Conservation (phyloP, 2,888 invertebrate species). For the Aporophyla lueneburgensis region DNA sequence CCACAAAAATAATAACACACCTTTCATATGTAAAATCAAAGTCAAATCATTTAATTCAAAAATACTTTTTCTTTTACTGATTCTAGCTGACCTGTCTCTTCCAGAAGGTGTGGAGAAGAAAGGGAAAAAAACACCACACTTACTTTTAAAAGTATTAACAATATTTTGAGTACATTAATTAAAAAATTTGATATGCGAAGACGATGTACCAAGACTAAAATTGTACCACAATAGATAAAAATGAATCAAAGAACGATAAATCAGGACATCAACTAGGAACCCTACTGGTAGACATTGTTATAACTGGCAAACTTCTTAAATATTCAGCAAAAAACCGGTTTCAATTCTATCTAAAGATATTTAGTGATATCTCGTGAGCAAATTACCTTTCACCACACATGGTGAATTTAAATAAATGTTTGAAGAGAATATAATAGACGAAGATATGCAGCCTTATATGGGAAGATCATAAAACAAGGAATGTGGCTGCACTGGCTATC, state of each 20-base stretch:
- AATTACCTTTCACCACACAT: slow-evolving; percentile 29
- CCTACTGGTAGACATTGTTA: slow-evolving; percentile 22
- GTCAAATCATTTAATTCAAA: background rate
- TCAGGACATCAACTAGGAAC: background rate
- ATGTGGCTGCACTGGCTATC: slow-evolving; percentile 35
- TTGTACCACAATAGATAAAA: background rate
- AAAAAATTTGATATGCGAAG: background rate
- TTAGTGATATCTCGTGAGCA: slow-evolving; percentile 22
- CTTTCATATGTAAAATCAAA: slow-evolving; percentile 15
- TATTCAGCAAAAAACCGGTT: slow-evolving; percentile 1
- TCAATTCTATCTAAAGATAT: slow-evolving; percentile 14
- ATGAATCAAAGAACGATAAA: background rate
- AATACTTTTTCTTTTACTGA: background rate
- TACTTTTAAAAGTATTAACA: no score
- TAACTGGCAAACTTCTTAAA: slow-evolving; percentile 1
- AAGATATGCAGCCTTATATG: slow-evolving; percentile 38
- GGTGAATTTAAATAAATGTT: slow-evolving; percentile 39
- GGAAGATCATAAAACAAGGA: slow-evolving; percentile 43
- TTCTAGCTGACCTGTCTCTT: background rate
- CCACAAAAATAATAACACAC: slow-evolving; percentile 11
- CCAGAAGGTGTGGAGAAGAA: background rate
- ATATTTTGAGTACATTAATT: background rate
- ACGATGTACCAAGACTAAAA: background rate
- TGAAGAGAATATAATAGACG: slow-evolving; percentile 7
- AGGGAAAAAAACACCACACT: background rate